phyloP scores from a whole-genome alignment of 2,113 vertebrate genomes.

The Hoplias malabaricus region DNA sequence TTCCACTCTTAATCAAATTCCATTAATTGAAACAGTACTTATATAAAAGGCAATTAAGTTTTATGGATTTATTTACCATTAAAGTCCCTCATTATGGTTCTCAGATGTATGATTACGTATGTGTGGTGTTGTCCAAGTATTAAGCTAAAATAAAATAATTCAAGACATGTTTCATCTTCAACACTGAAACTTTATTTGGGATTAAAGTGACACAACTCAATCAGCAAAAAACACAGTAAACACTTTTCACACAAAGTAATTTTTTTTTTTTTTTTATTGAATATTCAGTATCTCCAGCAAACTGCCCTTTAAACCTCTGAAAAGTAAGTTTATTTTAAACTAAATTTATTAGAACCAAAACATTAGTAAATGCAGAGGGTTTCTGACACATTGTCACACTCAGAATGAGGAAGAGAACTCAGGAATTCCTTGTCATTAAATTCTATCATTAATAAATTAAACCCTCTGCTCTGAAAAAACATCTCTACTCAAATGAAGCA shows the following conservation, averaged over 20 bases:
- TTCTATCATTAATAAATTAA: conserved; percentile 25
- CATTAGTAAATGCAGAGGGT: conserved; percentile 33
- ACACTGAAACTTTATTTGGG: conserved; percentile 51
- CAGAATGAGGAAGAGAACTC: neutral
- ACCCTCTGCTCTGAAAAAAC: neutral
- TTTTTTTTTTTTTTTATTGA: conserved; percentile 68
- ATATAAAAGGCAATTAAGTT: too few relatives aligned
- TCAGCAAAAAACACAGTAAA: conserved; percentile 39
- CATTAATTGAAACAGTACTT: too few relatives aligned
- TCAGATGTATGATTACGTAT: neutral
- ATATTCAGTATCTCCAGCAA: conserved; percentile 47
- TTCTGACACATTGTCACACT: conserved; percentile 39
- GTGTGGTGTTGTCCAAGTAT: neutral
- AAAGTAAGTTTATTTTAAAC: conserved; percentile 35
- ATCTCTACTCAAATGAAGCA: neutral
- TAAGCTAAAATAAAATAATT: neutral
- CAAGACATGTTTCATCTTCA: conserved; percentile 2
- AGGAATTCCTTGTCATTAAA: neutral
- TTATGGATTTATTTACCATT: too few relatives aligned
- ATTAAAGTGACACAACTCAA: conserved; percentile 32
- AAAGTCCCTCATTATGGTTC: neutral
- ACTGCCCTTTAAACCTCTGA: conserved; percentile 40
- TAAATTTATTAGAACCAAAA: conserved; percentile 37
- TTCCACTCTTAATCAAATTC: too few relatives aligned
- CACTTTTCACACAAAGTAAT: conserved; percentile 64